Conservation (phyloP, 2,888 invertebrate genomes). For the Molanna angustata region DNA sequence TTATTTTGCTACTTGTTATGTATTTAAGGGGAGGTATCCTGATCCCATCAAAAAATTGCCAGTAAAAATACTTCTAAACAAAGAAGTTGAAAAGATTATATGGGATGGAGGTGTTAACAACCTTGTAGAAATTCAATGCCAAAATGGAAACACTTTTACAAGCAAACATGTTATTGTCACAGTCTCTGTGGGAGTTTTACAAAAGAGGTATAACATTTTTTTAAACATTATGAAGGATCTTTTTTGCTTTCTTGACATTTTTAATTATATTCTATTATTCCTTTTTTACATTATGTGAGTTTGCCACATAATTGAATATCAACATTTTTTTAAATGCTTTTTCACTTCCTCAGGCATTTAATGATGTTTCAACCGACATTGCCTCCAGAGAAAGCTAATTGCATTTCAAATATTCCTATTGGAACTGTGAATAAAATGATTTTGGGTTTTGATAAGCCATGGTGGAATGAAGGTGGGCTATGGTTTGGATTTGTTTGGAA, state of each 20-base stretch:
- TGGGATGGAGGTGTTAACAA: conserved; percentile 45
- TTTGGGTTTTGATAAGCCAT: conserved; percentile 58
- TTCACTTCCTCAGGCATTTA: conserved; percentile 40
- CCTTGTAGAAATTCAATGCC: conserved; percentile 53
- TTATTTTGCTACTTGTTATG: too few species aligned
- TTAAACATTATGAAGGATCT: too few species aligned
- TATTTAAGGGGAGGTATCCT: conserved; percentile 51
- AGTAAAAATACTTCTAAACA: conserved; percentile 50
- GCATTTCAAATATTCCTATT: conserved; percentile 58
- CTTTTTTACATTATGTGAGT: too few species aligned
- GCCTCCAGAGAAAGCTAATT: conserved; percentile 51
- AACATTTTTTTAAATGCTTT: neutral
- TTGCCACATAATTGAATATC: too few species aligned
- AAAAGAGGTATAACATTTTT: too few species aligned
- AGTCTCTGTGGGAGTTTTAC: conserved; percentile 64
- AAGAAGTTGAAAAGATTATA: conserved; percentile 53
- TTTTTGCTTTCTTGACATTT: too few species aligned
- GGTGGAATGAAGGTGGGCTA: conserved; percentile 57
- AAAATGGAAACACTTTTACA: conserved; percentile 52
- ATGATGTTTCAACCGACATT: conserved; percentile 57
- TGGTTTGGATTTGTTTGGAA: conserved; percentile 49
- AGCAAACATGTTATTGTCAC: conserved; percentile 67
- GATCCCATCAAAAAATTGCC: conserved; percentile 45
- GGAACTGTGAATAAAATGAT: conserved; percentile 69
- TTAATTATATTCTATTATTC: too few species aligned